These are phyloP conservation scores for Melangyna quadrimaculata DNA, from an alignment of 2,888 invertebrate genomes.

Conservation along the genomic window DNA sequence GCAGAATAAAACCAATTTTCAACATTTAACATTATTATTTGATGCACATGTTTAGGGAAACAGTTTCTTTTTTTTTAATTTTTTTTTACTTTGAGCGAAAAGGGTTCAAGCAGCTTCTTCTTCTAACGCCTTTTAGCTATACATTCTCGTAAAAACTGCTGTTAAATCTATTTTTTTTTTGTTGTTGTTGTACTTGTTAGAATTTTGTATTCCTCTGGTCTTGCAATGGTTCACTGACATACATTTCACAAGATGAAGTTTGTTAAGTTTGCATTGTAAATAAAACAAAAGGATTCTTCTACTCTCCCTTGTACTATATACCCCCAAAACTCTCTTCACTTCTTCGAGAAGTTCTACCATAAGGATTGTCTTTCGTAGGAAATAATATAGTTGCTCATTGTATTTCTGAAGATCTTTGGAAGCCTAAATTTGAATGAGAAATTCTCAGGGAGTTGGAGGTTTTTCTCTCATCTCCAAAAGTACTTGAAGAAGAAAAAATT, in stretches of 20 bases:
- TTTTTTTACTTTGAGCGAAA: neutral
- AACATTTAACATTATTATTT: slow-evolving; percentile 44
- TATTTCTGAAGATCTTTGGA: slow-evolving; percentile 45
- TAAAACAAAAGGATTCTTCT: slow-evolving; percentile 58
- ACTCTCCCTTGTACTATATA: neutral
- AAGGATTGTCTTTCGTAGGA: slow-evolving; percentile 20
- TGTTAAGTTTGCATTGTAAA: slow-evolving; percentile 65
- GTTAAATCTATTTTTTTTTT: slow-evolving; percentile 45
- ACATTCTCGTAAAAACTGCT: slow-evolving; percentile 26
- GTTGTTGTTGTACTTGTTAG: too few relatives aligned
- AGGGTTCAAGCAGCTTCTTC: neutral
- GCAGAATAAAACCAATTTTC: slow-evolving; percentile 29
- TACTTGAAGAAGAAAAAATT: slow-evolving; percentile 8
- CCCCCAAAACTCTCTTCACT: neutral
- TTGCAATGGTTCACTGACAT: slow-evolving; percentile 64
- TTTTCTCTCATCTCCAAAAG: neutral
- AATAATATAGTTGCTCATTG: slow-evolving; percentile 62
- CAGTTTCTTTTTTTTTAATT: neutral
- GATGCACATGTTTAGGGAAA: slow-evolving; percentile 44
- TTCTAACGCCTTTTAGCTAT: neutral
- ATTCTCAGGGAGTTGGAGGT: slow-evolving; percentile 35
- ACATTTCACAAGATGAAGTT: slow-evolving; percentile 51
- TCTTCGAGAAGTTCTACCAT: neutral
- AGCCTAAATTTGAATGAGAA: slow-evolving; percentile 63
- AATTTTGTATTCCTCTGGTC: slow-evolving; percentile 35